Conservation (phyloP, 2,113 vertebrate genomes). For the Gallinago jamesoni region DNA sequence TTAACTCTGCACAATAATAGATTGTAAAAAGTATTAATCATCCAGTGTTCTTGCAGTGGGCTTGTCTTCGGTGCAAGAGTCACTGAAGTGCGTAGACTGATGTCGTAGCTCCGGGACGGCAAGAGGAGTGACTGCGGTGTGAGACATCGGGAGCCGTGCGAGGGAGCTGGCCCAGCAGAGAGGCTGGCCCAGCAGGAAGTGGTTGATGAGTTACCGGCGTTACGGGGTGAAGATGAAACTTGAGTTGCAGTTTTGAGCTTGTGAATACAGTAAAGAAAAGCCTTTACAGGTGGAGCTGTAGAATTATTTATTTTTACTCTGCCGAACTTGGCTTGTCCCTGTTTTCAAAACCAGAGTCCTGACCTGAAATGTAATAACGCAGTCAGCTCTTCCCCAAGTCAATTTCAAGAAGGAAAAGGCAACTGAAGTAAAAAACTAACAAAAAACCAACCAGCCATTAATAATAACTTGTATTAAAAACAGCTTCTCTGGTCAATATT, state of each 20-base stretch:
- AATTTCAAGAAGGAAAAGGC: neutral
- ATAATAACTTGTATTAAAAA: neutral
- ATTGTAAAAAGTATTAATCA: conserved; percentile 33
- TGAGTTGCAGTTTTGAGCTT: neutral
- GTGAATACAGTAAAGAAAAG: neutral
- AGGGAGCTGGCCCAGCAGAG: neutral
- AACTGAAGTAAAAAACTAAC: neutral
- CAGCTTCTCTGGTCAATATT: neutral
- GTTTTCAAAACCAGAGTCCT: neutral
- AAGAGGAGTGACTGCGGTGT: neutral
- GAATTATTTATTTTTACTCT: neutral
- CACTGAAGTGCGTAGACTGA: neutral
- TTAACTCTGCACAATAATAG: conserved; percentile 2
- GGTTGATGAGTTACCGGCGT: conserved; percentile 28
- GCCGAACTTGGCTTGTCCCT: neutral
- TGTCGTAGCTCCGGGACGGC: neutral
- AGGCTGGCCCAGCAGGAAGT: conserved; percentile 47
- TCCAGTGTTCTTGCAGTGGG: neutral
- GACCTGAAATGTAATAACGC: neutral
- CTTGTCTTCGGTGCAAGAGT: neutral
- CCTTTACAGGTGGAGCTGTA: neutral
- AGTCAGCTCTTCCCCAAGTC: neutral
- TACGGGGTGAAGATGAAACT: neutral
- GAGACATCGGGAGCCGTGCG: neutral
- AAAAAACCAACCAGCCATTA: neutral